A percentile compares a stretch with the other conserved stretches of the same genome.
These are phyloP conservation scores for Lasioglossum lativentre DNA, from an alignment of 2,888 invertebrate species.

Conservation along the genomic window DNA sequence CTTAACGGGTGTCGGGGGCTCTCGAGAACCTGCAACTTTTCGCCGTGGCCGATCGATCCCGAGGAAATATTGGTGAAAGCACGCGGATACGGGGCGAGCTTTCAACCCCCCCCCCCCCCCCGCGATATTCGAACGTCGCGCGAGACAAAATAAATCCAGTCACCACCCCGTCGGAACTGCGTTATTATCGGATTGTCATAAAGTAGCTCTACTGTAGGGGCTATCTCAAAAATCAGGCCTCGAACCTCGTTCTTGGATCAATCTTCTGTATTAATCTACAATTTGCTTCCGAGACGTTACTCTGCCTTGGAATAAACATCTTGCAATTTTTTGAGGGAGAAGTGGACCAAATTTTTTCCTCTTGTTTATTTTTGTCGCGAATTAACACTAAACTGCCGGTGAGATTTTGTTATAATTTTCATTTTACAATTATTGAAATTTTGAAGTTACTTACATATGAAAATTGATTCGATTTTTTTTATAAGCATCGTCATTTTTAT, in stretches of 20 bases:
- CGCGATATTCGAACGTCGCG: no score
- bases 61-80: constrained; percentile 23
- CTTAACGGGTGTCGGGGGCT: constrained; percentile 31
- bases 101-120: not conserved
- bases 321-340: no score
- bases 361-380: no score
- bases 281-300: no score
- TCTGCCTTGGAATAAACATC: no score
- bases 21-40: constrained; percentile 46
- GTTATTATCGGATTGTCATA: constrained; percentile 78
- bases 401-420: no score
- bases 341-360: no score
- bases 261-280: not conserved
- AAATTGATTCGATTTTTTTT: no score
- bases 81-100: not conserved
- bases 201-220: constrained; percentile 69
- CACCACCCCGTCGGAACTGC: constrained; percentile 19
- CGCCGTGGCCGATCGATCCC: constrained; percentile 26
- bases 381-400: no score
- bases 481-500: no score
- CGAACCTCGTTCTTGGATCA: not conserved
- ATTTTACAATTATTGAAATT: no score
- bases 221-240: constrained; percentile 37
- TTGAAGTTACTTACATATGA: no score
- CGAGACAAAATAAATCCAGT: constrained; percentile 59